Percentiles rank a stretch among this genome's conserved stretches.
These are phyloP conservation scores for Gavia stellata DNA, from an alignment of 2,113 vertebrate species.

Conservation along the genomic window DNA sequence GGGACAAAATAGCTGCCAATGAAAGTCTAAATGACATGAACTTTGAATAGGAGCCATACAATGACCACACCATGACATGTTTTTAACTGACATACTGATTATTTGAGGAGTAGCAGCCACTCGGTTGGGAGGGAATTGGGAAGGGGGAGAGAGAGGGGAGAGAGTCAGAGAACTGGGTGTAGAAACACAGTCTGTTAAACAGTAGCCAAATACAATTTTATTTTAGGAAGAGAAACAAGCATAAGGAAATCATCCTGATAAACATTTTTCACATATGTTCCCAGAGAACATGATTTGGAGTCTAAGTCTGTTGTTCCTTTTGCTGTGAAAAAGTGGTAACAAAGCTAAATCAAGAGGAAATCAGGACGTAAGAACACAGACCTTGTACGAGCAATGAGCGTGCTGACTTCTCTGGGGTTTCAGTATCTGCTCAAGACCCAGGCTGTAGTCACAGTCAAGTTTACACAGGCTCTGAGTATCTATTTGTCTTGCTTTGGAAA, in stretches of 20 bases:
- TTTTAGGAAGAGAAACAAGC: background rate
- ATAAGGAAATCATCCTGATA: background rate
- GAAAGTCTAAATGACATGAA: conserved; percentile 76
- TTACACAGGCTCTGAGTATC: background rate
- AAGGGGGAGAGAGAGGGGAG: background rate
- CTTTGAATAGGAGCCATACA: conserved; percentile 68
- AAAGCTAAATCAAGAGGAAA: background rate
- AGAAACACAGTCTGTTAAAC: background rate
- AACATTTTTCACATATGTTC: background rate
- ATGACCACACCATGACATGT: conserved; percentile 54
- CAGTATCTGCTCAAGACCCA: background rate
- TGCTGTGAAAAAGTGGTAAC: background rate
- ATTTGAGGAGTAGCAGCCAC: conserved; percentile 25
- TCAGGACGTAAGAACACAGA: background rate
- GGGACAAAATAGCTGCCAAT: conserved; percentile 77
- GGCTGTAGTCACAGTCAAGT: background rate
- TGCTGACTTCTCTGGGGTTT: background rate
- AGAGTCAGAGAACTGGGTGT: background rate
- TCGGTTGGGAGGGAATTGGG: background rate
- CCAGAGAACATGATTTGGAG: background rate
- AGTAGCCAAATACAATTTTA: background rate
- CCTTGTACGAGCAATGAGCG: background rate
- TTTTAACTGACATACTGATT: conserved; percentile 50
- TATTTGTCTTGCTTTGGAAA: background rate
- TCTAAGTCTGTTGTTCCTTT: background rate